Evolutionary conservation across 2,797 vertebrate species (phyloP), one percentile per base, ranked within the genome.

Genomic region (Notolabrus celidotus): DNA sequence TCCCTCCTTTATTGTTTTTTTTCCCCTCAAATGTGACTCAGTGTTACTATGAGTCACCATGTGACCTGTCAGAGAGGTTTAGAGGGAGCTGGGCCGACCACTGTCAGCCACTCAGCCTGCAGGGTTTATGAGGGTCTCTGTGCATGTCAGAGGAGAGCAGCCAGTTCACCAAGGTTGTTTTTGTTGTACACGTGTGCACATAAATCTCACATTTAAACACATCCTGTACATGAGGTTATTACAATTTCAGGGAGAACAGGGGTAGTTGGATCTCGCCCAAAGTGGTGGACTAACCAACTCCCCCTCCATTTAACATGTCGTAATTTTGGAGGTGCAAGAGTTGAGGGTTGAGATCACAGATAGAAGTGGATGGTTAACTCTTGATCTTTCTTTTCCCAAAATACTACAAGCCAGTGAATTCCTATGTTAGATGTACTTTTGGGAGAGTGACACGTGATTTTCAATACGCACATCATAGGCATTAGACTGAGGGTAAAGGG

Each of bases 61-160:
- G 72, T 82, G 79, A 88, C 79, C 82, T 87, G 80, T 90, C 86
- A 89, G 68, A 42, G 42, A 79, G 60, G 77, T 83, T 90, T 88
- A 86, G 67, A 56, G 61, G 49, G 29, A 79, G 36, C 5, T 49
- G 70, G 77, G 56, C 58, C 0, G 11, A 36, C 58, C 41, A 39
- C 69, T 84, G 76, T 82, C 80, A 82, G 78, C 60, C 38, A 17
- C 42, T 70, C 39, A 69, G 50, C 60, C 81, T 68, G 62, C 25
- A 23, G 78, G 80, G 46, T 56, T 17, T 38, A 39, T 36, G n/a
- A 73, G 59, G 71, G 47, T 54, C 49, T 65, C 5, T 56, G 67
- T 78, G 57, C 55, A 77, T 66, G 70, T 78, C 58, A 66, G 34
- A 70, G 43, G 36, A 68, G 46, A 14, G 36, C 59, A 80, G 65